Evolutionary conservation across 2,888 invertebrate genomes (phyloP).

Genomic region (Hyposoter dolosus): DNA sequence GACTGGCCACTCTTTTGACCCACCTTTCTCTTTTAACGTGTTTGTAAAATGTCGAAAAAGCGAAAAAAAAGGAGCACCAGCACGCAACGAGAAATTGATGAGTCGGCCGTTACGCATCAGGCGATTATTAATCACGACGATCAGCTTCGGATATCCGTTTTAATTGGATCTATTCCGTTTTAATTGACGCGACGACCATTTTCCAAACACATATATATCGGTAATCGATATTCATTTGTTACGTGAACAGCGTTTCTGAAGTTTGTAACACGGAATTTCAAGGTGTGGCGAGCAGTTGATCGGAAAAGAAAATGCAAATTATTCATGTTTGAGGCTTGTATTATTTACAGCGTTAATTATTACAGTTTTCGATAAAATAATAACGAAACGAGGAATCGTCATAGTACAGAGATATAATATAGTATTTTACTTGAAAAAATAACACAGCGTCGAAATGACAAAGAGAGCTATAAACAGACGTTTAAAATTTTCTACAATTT

Average conservation of each 20-base stretch:
- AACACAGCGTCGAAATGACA: slow-evolving; percentile 32
- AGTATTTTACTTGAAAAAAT: slow-evolving; percentile 43
- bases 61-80: not conserved
- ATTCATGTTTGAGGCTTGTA: not conserved
- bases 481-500: slow-evolving; percentile 72
- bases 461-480: slow-evolving; percentile 58
- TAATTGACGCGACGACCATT: not conserved
- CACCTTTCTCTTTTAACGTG: slow-evolving; percentile 21
- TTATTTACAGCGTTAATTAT: slow-evolving; percentile 4
- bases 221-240: not conserved
- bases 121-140: not conserved
- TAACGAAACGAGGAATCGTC: not conserved
- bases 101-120: not conserved
- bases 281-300: not conserved
- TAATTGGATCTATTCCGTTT: not conserved
- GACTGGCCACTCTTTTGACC: not conserved
- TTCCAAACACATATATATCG: not conserved
- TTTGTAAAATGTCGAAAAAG: not conserved
- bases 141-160: not conserved
- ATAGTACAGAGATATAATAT: not conserved
- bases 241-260: not conserved
- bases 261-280: not conserved
- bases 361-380: not conserved
- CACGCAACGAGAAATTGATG: slow-evolving; percentile 11
- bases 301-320: not conserved